Conservation (phyloP, 2,888 invertebrate genomes). For the Scaptomyza flava region DNA sequence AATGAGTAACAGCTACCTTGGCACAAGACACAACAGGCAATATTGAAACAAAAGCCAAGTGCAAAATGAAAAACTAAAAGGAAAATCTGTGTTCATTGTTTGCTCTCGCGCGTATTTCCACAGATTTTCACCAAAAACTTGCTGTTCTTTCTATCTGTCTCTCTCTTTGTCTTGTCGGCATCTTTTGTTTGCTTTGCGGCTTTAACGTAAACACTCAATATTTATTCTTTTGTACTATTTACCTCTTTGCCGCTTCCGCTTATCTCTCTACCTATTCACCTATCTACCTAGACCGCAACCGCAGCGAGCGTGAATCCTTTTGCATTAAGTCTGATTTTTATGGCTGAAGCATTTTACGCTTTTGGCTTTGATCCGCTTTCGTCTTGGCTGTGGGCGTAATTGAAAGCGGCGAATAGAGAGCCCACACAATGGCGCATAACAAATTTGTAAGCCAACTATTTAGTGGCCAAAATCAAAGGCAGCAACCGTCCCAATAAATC, state of each 20-base stretch:
- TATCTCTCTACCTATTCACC: not conserved
- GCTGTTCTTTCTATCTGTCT: not conserved
- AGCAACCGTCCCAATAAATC: constrained; percentile 47
- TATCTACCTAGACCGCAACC: constrained; percentile 2
- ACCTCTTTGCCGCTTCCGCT: constrained; percentile 11
- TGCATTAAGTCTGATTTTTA: constrained; percentile 68
- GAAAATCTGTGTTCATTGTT: constrained; percentile 59
- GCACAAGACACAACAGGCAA: constrained; percentile 52
- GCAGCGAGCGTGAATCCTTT: constrained; percentile 59
- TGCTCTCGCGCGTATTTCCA: constrained; percentile 41
- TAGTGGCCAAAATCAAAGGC: constrained; percentile 71
- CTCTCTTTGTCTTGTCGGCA: constrained; percentile 10
- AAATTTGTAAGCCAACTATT: constrained; percentile 77
- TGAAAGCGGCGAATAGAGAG: constrained; percentile 54
- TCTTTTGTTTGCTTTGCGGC: constrained; percentile 62
- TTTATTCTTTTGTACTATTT: constrained; percentile 68
- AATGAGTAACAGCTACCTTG: constrained; percentile 48
- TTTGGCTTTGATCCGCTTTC: constrained; percentile 17
- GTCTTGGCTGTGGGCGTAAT: constrained; percentile 69
- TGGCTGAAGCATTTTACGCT: constrained; percentile 56
- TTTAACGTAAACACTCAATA: constrained; percentile 73
- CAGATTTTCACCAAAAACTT: constrained; percentile 1
- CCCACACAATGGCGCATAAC: constrained; percentile 55
- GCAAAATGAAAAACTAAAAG: constrained; percentile 30
- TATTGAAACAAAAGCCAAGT: constrained; percentile 48